Conservation (phyloP, 2,113 vertebrate species). For the Callithrix jacchus region DNA sequence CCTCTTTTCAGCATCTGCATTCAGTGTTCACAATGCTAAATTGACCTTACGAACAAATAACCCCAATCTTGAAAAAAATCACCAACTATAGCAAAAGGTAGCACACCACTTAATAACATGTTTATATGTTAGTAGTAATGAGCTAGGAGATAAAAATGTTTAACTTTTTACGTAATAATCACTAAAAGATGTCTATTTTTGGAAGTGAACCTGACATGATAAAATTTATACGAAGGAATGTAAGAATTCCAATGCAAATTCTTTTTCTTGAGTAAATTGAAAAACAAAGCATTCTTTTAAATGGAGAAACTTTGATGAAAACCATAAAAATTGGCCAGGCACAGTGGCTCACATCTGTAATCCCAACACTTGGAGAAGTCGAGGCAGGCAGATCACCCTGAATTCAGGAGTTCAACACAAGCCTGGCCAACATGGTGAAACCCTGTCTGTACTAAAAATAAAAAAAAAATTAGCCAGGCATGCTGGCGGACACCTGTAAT, state of each 20-base stretch:
- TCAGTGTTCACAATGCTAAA: background rate
- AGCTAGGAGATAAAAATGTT: background rate
- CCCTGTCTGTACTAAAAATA: no score
- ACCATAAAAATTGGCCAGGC: no score
- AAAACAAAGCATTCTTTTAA: background rate
- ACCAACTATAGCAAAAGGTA: background rate
- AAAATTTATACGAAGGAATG: background rate
- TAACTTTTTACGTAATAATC: background rate
- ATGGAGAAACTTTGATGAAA: background rate
- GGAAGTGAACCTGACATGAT: background rate
- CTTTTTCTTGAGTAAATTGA: background rate
- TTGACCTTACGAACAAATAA: background rate
- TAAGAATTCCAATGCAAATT: background rate
- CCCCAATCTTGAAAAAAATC: background rate
- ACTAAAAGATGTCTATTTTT: background rate
- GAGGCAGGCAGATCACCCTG: no score
- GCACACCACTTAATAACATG: background rate
- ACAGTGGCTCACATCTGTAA: no score
- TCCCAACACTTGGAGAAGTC: no score
- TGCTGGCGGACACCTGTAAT: no score
- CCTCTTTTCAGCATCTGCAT: background rate
- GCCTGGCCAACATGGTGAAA: no score
- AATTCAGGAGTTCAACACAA: no score
- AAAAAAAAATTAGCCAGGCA: no score
- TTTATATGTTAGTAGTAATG: background rate